Evolutionary conservation across 2,888 invertebrate genomes (phyloP).

Genomic region (Conops quadrifasciatus): DNA sequence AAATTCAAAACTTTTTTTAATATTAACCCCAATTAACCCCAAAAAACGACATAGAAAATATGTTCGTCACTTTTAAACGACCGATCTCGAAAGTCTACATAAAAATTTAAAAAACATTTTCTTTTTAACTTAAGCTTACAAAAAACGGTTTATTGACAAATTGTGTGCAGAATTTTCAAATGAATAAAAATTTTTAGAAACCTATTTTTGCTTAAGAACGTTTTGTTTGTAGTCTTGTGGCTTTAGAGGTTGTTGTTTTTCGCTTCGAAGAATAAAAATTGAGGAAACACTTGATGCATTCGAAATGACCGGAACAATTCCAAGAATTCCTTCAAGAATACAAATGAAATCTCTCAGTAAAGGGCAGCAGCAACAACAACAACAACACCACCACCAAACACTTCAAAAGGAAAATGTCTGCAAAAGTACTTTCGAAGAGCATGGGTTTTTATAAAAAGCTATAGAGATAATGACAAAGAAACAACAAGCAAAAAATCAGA

Average conservation of each 20-base stretch:
- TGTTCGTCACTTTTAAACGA: too few relatives aligned
- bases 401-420: background rate
- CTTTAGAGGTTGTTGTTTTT: background rate
- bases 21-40: too few relatives aligned
- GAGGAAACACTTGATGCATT: slow-evolving; percentile 31
- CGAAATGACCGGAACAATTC: slow-evolving; percentile 19
- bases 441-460: background rate
- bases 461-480: background rate
- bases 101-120: too few relatives aligned
- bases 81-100: too few relatives aligned
- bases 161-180: background rate
- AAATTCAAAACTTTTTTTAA: too few relatives aligned
- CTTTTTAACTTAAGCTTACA: background rate
- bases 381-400: slow-evolving; percentile 6
- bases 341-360: background rate
- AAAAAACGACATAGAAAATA: too few relatives aligned
- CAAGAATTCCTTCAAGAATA: slow-evolving; percentile 24
- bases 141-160: background rate
- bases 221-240: background rate
- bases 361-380: background rate
- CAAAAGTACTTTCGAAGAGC: background rate
- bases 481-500: background rate
- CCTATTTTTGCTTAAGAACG: background rate
- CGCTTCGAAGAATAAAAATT: background rate
- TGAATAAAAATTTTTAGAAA: background rate